A percentile compares a stretch with the other conserved stretches of the same genome.
Evolutionary conservation across 2,797 vertebrate genomes (phyloP).

Genomic region (Microctenopoma lineatum): DNA sequence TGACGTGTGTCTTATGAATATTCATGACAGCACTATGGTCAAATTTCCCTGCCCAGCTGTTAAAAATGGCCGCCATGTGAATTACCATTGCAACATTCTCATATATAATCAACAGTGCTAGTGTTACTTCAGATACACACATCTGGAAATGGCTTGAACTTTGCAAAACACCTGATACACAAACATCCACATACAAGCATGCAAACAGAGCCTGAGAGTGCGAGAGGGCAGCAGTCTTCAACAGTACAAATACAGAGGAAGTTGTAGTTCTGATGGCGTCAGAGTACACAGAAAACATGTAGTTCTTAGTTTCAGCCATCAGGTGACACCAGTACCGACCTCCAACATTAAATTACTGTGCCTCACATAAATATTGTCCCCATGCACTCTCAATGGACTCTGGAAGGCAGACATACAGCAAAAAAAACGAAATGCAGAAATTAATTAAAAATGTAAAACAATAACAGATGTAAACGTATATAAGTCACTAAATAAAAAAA

Average conservation of each 20-base stretch:
- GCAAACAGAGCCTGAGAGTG: conserved; percentile 88
- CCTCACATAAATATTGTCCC: conserved; percentile 99
- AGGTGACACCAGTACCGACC: conserved; percentile 90
- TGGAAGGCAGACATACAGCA: conserved; percentile 87
- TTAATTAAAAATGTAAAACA: conserved; percentile 17
- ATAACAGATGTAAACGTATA: conserved; percentile 7
- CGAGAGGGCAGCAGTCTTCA: conserved; percentile 80
- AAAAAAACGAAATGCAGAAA: conserved; percentile 41
- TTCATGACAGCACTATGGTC: not conserved
- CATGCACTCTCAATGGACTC: conserved; percentile 97
- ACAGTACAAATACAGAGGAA: conserved; percentile 83
- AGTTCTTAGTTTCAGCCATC: conserved; percentile 67
- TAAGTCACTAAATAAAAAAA: conserved; percentile 8
- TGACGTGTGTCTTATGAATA: not conserved
- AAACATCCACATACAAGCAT: conserved; percentile 62
- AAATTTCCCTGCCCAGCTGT: not conserved
- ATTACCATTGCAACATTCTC: conserved; percentile 8
- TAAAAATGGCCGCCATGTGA: conserved; percentile 50
- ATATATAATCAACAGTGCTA: conserved; percentile 19
- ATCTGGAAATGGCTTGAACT: conserved; percentile 14
- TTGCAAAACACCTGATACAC: conserved; percentile 17
- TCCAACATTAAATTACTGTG: conserved; percentile 99
- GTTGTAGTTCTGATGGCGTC: conserved; percentile 73
- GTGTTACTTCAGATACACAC: conserved; percentile 6
- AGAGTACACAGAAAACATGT: conserved; percentile 70